Evolutionary conservation across 2,888 invertebrate genomes (phyloP).

Genomic region (Monopis laevigella): DNA sequence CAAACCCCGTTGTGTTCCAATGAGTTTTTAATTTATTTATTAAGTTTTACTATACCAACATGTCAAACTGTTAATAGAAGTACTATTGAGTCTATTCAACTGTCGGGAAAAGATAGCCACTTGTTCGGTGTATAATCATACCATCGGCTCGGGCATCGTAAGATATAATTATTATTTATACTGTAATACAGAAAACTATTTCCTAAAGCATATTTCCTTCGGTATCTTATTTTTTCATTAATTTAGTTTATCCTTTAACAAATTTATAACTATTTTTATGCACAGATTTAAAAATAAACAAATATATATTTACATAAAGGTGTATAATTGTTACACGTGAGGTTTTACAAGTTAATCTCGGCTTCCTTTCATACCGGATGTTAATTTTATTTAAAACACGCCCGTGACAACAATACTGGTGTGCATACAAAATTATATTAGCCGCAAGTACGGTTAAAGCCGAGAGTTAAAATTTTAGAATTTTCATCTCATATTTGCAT

Average conservation of each 20-base stretch:
- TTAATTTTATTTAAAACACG: conserved; percentile 7
- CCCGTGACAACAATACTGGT: conserved; percentile 4
- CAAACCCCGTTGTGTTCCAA: too few species aligned
- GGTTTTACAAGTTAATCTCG: conserved; percentile 4
- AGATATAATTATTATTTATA: neutral
- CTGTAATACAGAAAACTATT: neutral
- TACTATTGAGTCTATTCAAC: too few species aligned
- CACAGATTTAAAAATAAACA: neutral
- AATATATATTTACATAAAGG: neutral
- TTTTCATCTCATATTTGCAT: conserved; percentile 11
- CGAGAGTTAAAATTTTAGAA: conserved; percentile 10
- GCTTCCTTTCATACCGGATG: neutral
- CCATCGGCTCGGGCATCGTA: neutral
- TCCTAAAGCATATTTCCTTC: too few species aligned
- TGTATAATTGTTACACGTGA: neutral
- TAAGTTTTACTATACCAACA: too few species aligned
- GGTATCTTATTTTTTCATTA: too few species aligned
- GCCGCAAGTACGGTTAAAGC: neutral
- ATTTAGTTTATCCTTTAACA: too few species aligned
- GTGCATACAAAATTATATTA: conserved; percentile 3
- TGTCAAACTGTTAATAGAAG: too few species aligned
- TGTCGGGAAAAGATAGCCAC: too few species aligned
- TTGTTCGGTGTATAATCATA: too few species aligned
- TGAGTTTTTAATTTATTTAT: too few species aligned
- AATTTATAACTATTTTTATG: neutral